Evolutionary conservation across 2,888 invertebrate genomes (phyloP).

Genomic region (Conops quadrifasciatus): DNA sequence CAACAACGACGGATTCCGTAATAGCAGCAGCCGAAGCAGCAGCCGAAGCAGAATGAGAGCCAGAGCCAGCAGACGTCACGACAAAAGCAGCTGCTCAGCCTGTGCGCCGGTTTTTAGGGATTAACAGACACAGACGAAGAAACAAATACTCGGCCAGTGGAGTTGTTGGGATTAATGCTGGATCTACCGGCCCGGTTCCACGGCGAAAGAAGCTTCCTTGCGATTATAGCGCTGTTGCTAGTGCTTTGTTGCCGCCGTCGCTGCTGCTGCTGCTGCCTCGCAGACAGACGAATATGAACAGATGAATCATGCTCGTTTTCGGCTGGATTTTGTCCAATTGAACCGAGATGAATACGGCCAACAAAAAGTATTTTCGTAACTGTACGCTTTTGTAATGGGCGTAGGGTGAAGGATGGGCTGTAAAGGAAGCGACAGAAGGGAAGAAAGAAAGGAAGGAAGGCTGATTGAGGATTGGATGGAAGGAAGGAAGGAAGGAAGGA

Average conservation of each 20-base stretch:
- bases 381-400: background rate
- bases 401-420: background rate
- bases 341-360: slow-evolving; percentile 22
- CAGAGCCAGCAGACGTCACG: slow-evolving; percentile 33
- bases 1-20: slow-evolving; percentile 17
- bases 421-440: too few species aligned
- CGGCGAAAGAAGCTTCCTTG: background rate
- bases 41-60: background rate
- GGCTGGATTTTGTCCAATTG: slow-evolving; percentile 22
- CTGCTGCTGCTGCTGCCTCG: slow-evolving; percentile 8
- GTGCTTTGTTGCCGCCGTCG: slow-evolving; percentile 1
- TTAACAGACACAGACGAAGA: slow-evolving; percentile 52
- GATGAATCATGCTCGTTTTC: slow-evolving; percentile 26
- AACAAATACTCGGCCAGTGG: slow-evolving; percentile 50
- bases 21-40: too few species aligned
- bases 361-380: slow-evolving; percentile 20
- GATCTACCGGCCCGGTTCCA: slow-evolving; percentile 49
- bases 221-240: slow-evolving; percentile 31
- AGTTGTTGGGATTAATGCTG: slow-evolving; percentile 60
- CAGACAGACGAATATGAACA: slow-evolving; percentile 21
- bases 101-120: slow-evolving; percentile 64
- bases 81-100: slow-evolving; percentile 38
- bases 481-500: too few species aligned
- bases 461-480: background rate
- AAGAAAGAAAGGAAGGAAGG: background rate